Conservation (phyloP, 2,888 invertebrate species). For the Rotaria socialis region DNA sequence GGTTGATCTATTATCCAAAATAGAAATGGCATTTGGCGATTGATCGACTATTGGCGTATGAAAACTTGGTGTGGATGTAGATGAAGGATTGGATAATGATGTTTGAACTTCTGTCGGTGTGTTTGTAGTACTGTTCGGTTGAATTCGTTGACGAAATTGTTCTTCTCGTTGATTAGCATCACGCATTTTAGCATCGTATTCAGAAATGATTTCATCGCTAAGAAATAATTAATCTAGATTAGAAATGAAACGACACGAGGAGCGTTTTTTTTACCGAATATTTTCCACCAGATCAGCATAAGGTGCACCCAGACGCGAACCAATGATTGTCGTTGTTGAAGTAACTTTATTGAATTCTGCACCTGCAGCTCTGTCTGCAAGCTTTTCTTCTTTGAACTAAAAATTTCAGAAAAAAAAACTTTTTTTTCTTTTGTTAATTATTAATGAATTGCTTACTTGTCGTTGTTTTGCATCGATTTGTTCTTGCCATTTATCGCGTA, state of each 20-base stretch:
- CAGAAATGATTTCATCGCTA: background rate
- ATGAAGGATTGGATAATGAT: background rate
- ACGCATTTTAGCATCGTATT: conserved; percentile 5
- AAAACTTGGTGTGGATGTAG: background rate
- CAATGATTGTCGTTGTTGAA: background rate
- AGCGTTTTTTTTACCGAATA: background rate
- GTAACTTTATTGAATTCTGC: background rate
- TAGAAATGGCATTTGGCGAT: background rate
- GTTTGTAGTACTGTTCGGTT: background rate
- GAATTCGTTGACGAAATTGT: background rate
- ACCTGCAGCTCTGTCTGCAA: background rate
- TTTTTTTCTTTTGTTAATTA: too few relatives aligned
- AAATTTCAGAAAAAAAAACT: background rate
- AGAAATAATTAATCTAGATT: background rate
- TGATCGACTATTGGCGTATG: background rate
- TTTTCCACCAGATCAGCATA: background rate
- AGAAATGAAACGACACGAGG: background rate
- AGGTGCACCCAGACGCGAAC: background rate
- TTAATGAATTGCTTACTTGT: background rate
- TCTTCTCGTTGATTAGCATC: background rate
- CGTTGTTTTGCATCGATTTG: background rate
- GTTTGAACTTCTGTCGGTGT: background rate
- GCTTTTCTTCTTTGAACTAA: conserved; percentile 1
- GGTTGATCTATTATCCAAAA: background rate
- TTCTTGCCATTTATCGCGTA: background rate